Evolutionary conservation across 1,140 invertebrate species (phyloP).

Genomic region (Carcinoscorpius rotundicauda): DNA sequence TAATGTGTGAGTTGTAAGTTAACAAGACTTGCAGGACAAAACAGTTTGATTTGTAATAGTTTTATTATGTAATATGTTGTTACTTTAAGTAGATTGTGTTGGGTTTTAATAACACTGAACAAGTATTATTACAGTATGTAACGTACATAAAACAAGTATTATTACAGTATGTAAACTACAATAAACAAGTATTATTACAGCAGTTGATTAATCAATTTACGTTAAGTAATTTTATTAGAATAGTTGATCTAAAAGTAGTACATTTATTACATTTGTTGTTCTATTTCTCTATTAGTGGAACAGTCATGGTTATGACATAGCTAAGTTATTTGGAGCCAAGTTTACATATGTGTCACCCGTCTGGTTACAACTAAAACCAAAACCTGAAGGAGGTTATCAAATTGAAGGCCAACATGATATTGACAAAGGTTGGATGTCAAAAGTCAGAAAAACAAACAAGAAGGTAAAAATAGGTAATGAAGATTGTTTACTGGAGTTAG

Average conservation of each 20-base stretch:
- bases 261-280: not conserved
- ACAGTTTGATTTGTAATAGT: too few relatives aligned
- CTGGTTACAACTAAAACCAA: slow-evolving; percentile 70
- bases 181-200: too few relatives aligned
- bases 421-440: slow-evolving; percentile 67
- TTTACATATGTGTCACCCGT: slow-evolving; percentile 86
- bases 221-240: too few relatives aligned
- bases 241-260: too few relatives aligned
- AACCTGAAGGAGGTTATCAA: slow-evolving; percentile 34
- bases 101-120: slow-evolving; percentile 7
- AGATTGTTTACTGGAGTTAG: too few relatives aligned
- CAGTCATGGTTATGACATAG: slow-evolving; percentile 81
- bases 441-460: slow-evolving; percentile 40
- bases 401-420: slow-evolving; percentile 46
- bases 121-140: not conserved
- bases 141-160: not conserved
- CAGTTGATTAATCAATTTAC: too few relatives aligned
- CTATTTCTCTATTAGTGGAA: slow-evolving; percentile 67
- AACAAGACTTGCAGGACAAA: too few relatives aligned
- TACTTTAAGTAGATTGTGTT: slow-evolving; percentile 6
- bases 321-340: slow-evolving; percentile 78
- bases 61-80: not conserved
- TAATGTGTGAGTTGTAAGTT: too few relatives aligned
- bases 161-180: too few relatives aligned
- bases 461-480: slow-evolving; percentile 31